A percentile compares a stretch with the other conserved stretches of the same genome.
phyloP scores from a whole-genome alignment of 2,888 invertebrate species.

The Meiosimyza platycephala region DNA sequence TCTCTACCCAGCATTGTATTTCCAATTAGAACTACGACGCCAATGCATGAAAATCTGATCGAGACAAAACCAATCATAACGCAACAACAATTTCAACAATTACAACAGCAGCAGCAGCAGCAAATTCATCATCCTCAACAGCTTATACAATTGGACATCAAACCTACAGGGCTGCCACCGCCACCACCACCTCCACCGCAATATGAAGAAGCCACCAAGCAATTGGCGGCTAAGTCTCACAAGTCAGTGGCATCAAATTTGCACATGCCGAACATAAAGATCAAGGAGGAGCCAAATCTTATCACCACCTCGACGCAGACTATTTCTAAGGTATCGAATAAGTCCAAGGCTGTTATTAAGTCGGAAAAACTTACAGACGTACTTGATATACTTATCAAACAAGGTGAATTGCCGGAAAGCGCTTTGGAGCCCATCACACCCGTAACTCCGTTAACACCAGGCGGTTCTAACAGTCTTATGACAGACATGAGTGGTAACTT shows the following conservation, averaged over 20 bases:
- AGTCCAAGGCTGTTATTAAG: constrained; percentile 55
- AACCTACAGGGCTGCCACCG: constrained; percentile 68
- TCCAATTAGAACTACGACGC: constrained; percentile 60
- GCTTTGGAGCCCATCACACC: constrained; percentile 70
- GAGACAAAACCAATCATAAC: constrained; percentile 50
- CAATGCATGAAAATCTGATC: constrained; percentile 44
- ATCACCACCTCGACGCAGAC: not conserved
- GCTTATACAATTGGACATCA: constrained; percentile 61
- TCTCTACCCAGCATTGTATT: constrained; percentile 73
- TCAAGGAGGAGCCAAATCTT: constrained; percentile 55
- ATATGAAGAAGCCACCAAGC: constrained; percentile 78
- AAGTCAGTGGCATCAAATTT: constrained; percentile 13
- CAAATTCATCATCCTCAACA: constrained; percentile 51
- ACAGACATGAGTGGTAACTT: constrained; percentile 51
- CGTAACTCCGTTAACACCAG: constrained; percentile 60
- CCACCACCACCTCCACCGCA: constrained; percentile 72
- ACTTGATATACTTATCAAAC: constrained; percentile 91
- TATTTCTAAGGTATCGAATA: not conserved
- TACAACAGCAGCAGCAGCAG: constrained; percentile 57
- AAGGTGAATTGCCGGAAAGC: constrained; percentile 91
- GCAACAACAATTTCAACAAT: constrained; percentile 63
- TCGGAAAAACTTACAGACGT: constrained; percentile 75
- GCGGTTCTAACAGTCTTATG: constrained; percentile 53
- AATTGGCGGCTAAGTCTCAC: constrained; percentile 66
- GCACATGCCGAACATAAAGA: constrained; percentile 48